Base-by-base conservation (phyloP, 2,113 vertebrate species). In the Mobula hypostoma region DNA sequence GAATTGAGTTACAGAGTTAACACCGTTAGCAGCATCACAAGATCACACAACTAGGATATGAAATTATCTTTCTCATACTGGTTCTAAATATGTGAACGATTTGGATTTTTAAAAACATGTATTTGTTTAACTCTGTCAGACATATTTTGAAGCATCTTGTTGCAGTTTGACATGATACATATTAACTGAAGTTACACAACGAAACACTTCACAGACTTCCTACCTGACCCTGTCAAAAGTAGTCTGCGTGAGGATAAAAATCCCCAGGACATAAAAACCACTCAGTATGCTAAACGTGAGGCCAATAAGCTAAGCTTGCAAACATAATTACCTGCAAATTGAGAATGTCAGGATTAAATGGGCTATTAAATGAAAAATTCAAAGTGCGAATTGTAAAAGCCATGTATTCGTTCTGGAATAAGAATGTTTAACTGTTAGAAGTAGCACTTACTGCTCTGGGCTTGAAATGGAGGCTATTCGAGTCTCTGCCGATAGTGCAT, bases 361-460 rank as follows among this genome's bases (percentile, higher is more conserved):
- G 48, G 82, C 56, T 61, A 85, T 85, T 85, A 85, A 85, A 85
- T 85, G 56, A 56, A 90, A 90, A 90, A 17, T 90, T 90, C 29
- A 1, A 90, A 90, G 85, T 36, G 61, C 63, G 29, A 90, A 90
- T 7, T 36, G 85, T 66, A 90, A 66, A 63, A 32, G 32, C 61
- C 15, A 61, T 63, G 66, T 32, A 63, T 90, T 88, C n/a, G 36
- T 61, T 68, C 19, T 32, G 29, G 63, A 66, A 14, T 32, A 32
- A 66, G 63, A 90, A 68, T 63, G 63, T 63, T 61, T 90, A 90
- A 90, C 85, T 90, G 15, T 6, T 66, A 90, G 40, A 74, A 74
- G 68, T 9, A 72, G 24, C 94, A 97, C 97, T 97, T 94, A 98
- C 97, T 97, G 97, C 78, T 98, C 97, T 32, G 97, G 97, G 94